phyloP scores from a whole-genome alignment of 2,888 invertebrate species.

The Limnephilus lunatus region DNA sequence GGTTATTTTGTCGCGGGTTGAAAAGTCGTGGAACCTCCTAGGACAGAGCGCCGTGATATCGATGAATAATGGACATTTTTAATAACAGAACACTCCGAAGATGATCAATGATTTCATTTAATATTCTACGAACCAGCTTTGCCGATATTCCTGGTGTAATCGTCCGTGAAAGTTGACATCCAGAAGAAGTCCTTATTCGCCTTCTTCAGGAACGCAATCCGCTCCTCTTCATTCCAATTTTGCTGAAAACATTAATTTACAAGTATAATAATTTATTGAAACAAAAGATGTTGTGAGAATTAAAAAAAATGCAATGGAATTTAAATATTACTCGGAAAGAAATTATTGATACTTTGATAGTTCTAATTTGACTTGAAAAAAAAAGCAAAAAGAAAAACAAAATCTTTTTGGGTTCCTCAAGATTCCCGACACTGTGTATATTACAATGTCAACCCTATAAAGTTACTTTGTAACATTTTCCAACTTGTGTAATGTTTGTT shows the following conservation, averaged over 20 bases:
- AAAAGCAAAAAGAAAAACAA: too few species aligned
- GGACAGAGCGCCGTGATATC: neutral
- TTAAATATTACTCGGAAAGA: neutral
- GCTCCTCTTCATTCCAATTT: constrained; percentile 47
- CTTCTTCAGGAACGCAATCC: constrained; percentile 38
- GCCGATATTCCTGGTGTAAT: constrained; percentile 46
- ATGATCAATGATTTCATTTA: neutral
- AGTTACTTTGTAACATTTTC: neutral
- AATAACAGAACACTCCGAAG: neutral
- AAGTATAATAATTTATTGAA: neutral
- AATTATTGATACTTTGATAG: neutral
- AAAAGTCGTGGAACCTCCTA: too few species aligned
- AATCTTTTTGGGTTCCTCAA: too few species aligned
- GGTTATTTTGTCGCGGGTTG: too few species aligned
- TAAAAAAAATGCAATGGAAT: neutral
- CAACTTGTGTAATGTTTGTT: neutral
- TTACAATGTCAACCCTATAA: neutral
- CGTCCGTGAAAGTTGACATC: constrained; percentile 52
- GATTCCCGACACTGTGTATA: too few species aligned
- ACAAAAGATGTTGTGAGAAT: neutral
- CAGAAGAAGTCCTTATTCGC: constrained; percentile 45
- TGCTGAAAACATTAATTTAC: neutral
- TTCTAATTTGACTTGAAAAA: too few species aligned
- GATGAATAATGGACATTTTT: neutral
- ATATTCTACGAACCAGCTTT: constrained; percentile 30